Base-by-base conservation (phyloP, 2,113 vertebrate species). In the Eidolon helvum region DNA sequence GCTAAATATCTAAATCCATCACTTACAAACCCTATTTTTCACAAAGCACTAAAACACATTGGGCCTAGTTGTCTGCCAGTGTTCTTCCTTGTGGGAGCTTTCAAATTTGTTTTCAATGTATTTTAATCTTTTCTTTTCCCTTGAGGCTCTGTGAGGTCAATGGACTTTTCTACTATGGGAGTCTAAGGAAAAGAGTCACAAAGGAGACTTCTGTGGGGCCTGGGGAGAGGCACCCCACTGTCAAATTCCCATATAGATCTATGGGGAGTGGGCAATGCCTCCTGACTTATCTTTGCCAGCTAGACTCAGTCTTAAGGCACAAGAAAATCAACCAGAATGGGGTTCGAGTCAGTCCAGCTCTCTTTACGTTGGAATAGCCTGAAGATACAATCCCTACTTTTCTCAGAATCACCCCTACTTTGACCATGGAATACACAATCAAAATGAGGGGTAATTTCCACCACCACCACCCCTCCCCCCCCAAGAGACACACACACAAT, bases 211-310 rank as follows among this genome's bases (percentile, higher is more conserved):
- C 15, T 14, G 0, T 19, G 53, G 5, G 4, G 7, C 15, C 0
- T 11, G 19, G 3, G 1, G 33, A 77, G 12, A 89, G 35, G 11
- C 30, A 75, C 30, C 24, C 10, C 65, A 10, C 24, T 63, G 48
- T 93, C 38, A 59, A 8, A 59, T 75, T 40, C 30, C 59, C 24
- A 15, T 0, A 24, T 2, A 30, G 7, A 33, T 19, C 18, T 28
- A 4, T 19, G 21, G 12, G 18, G 5, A 7, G 4, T 21, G 10
- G 10, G 40, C 2, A 0, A 18, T 28, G 4, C 65, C 63, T 7
- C 21, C 28, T 28, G 26, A 59, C 12, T 26, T 38, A 43, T n/a
- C 16, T 45, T 92, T 57, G 14, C n/a, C 57, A 69, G 30, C 45
- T 26, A 93, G 12, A 53, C 40, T 75, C 59, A n/a, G 33, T 35